Base-by-base conservation (phyloP, 2,113 vertebrate genomes). In the Bolborhynchus lineola region DNA sequence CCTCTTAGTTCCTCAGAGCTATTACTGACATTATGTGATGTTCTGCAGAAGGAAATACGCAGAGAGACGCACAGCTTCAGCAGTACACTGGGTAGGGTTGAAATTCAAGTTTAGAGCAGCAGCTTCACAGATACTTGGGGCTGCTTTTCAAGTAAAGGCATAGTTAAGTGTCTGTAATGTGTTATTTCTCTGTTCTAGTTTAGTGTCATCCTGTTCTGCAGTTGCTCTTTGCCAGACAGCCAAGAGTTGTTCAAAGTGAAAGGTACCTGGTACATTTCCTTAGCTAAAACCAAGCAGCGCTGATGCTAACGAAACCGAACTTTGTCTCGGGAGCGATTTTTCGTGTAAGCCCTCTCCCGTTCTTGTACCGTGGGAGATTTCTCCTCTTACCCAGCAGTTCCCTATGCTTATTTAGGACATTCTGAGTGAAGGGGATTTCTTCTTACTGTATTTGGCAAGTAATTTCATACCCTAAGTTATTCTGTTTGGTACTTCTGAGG, bases 231-330 rank as follows among this genome's bases (percentile, higher is more conserved):
- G 42, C 14, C 52, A 55, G 37, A 19, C 3, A 35, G 52, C 9
- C 44, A 37, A 7, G 80, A 55, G 53, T 17, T 49, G 42, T 17
- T 77, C n/a, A n/a, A 19, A 84, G 55, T 15, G 25, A 26, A 62
- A 50, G 19, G n/a, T 11, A 10, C 0, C 0, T 28, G n/a, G 26
- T 28, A 25, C 13, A 1, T 50, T 86, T 88, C 25, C 21, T 64
- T 77, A 53, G 76, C 18, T 72, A 50, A 76, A 89, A 89, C 37
- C 39, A 50, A 80, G 39, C 47, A 65, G 23, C 26, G 37, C 65
- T 67, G 42, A 35, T n/a, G 55, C 28, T 70, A 57, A 92, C 78
- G 46, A 29, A 65, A 77, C 63, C 28, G 15, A 69, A 39, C 33
- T 75, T 57, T 55, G 19, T 65, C 12, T 65, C 49, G 24, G 5